Base-by-base conservation (phyloP, 2,888 invertebrate genomes). In the Dasypogon diadema region DNA sequence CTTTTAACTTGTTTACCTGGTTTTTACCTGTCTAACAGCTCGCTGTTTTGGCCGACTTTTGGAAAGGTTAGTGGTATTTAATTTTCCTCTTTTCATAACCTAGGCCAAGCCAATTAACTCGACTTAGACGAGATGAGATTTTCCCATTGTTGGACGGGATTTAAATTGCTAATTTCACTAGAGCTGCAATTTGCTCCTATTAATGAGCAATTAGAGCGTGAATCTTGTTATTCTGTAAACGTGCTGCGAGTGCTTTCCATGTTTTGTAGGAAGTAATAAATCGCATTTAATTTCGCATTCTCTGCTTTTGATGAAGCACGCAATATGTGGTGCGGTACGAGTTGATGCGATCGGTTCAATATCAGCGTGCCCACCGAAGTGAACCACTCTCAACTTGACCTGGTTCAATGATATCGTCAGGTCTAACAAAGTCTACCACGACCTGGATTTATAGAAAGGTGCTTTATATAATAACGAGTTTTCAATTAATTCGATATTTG, bases 371-470 rank as follows among this genome's bases (percentile, higher is more conserved):
- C 6, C 22, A 21, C 54, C n/a, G 6, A 18, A 18, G 18, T 4
- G 21, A 21, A 54, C 5, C 65, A 48, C 46, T 65, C 24, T 68
- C 65, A 68, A 68, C 65, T 68, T 68, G 65, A 68, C 65, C 65
- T 48, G 65, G 46, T 48, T 68, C 65, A 48, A 26, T 68, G 65
- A 12, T 26, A 48, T n/a, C 46, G 22, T 18, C 12, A 14, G 14
- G 18, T 37, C 21, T 14, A 34, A 37, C 37, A 18, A 68, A 68
- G 14, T 14, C 14, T 26, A 48, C 24, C 10, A 37, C 65, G 65
- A 68, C 65, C 65, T 48, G 48, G 16, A 68, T 68, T 18, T 24
- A 21, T 60, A 60, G 60, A 60, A 60, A 60, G 60, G 60, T 37
- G 21, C n/a, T 60, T 60, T 60, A 60, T 60, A 60, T 60, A 60